These are phyloP conservation scores for Lepas anatifera DNA, from an alignment of 2,888 invertebrate genomes.

Conservation along the genomic window DNA sequence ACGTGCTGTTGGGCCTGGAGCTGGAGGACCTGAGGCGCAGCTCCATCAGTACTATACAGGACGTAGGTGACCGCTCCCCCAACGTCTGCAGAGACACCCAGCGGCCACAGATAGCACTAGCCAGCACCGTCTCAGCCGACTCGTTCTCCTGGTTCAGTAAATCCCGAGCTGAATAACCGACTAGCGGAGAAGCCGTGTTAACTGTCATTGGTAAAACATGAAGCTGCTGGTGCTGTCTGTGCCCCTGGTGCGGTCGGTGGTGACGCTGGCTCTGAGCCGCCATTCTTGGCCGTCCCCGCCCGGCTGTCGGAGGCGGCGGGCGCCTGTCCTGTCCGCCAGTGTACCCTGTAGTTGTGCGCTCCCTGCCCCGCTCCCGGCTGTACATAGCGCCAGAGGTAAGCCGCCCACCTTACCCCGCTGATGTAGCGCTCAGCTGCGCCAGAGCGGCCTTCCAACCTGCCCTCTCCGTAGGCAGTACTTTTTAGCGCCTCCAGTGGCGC, in stretches of 20 bases:
- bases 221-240: too few species aligned
- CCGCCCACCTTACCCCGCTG: too few species aligned
- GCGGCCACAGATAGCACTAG: background rate
- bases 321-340: background rate
- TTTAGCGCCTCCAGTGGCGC: too few species aligned
- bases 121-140: too few species aligned
- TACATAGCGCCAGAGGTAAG: background rate
- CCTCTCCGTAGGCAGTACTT: too few species aligned
- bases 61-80: background rate
- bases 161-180: too few species aligned
- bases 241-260: too few species aligned
- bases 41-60: constrained; percentile 3
- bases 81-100: background rate
- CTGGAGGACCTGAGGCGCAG: background rate
- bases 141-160: too few species aligned
- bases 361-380: background rate
- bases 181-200: too few species aligned
- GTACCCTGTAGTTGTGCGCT: constrained; percentile 1
- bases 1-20: background rate
- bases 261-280: background rate
- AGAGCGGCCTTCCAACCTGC: too few species aligned
- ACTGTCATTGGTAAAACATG: too few species aligned
- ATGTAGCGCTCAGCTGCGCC: too few species aligned
- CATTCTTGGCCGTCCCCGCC: background rate
- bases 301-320: background rate